Percentiles rank a stretch among this genome's conserved stretches.
These are phyloP conservation scores for Helostoma temminkii DNA, from an alignment of 2,797 vertebrate species.

Conservation along the genomic window DNA sequence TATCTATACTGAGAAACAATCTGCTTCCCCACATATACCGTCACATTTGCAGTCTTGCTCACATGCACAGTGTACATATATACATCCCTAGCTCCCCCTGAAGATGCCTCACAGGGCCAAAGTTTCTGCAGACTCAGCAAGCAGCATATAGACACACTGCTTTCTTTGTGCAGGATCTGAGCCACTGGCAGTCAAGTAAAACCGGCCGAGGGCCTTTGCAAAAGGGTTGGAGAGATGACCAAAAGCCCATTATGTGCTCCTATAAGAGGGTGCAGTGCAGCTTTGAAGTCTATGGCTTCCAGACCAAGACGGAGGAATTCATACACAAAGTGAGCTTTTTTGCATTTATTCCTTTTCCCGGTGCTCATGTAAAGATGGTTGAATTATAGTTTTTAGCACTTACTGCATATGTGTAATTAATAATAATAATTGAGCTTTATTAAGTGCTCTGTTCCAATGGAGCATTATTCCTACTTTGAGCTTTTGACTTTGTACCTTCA, in stretches of 20 bases:
- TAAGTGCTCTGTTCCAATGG: constrained; percentile 1
- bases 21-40: constrained; percentile 31
- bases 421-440: constrained; percentile 38
- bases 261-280: constrained; percentile 88
- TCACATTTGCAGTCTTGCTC: constrained; percentile 4
- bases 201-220: constrained; percentile 86
- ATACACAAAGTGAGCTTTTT: constrained; percentile 81
- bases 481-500: constrained; percentile 10
- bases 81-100: constrained; percentile 8
- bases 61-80: constrained; percentile 2
- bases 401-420: constrained; percentile 9
- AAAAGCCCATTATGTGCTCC: constrained; percentile 88
- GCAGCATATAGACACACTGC: constrained; percentile 49
- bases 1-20: constrained; percentile 46
- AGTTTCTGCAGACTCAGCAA: constrained; percentile 68
- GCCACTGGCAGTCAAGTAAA: constrained; percentile 83
- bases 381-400: constrained; percentile 24
- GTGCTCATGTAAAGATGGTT: not conserved
- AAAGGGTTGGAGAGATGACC: constrained; percentile 79
- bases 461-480: constrained; percentile 6
- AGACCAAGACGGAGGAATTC: constrained; percentile 86
- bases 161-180: constrained; percentile 82
- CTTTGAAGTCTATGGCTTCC: constrained; percentile 88
- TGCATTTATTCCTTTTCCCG: constrained; percentile 7
- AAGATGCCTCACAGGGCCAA: constrained; percentile 29